Base-by-base conservation (phyloP, 2,113 vertebrate genomes). In the Gavialis gangeticus region DNA sequence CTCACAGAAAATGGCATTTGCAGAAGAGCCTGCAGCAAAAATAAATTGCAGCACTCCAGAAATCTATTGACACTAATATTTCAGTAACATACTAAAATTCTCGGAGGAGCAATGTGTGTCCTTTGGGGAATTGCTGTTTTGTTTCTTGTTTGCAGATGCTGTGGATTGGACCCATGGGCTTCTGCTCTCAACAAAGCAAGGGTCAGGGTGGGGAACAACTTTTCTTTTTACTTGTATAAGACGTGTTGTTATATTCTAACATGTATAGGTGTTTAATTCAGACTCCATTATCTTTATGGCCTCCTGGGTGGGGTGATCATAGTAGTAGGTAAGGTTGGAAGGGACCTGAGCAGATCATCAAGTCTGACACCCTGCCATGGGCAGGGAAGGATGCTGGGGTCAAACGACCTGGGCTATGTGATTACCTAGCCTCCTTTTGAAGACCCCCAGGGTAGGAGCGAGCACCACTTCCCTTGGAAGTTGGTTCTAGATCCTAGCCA, bases 51-150 rank as follows among this genome's bases (percentile, higher is more conserved):
- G 64, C 76, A 10, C 75, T 77, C 60, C 76, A 46, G 64, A 4
- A 16, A n/a, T 1, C 59, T 67, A 2, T 13, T 3, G 37, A 1
- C 22, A 81, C 13, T 46, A 75, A 69, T 91, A 18, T 69, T 75
- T 9, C 10, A 10, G 79, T 15, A 12, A 66, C 78, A 22, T 4
- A 25, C 24, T 14, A 28, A 6, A n/a, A 2, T 7, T 30, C 66
- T 76, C 90, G 0, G 0, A 0, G 4, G 92, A 58, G 12, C 10
- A 5, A 24, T 6, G 56, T 1, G 19, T 2, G 4, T 25, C 56
- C 28, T 63, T 2, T 30, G 75, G 85, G 85, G 89, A 67, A 63
- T 60, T 54, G 73, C n/a, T 19, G 3, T 46, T 15, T 66, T 34
- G 11, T 69, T 28, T 4, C 37, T 30, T n/a, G 9, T 79, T 15